Base-by-base conservation (phyloP, 2,113 vertebrate genomes). In the Hippocampus zosterae region DNA sequence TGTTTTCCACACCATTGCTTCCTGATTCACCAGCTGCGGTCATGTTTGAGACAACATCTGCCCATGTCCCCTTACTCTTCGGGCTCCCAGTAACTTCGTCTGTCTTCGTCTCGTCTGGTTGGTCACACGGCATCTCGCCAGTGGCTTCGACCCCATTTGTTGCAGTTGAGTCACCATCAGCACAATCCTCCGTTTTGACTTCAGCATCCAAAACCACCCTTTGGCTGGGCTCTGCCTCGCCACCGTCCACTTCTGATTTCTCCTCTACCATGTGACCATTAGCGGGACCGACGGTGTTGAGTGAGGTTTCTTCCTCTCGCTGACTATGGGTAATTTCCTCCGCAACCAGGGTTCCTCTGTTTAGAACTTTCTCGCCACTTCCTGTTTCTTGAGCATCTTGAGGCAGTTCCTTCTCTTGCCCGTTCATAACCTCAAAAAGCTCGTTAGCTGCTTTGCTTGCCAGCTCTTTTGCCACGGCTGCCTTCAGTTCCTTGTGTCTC, bases 401-500 rank as follows among this genome's bases (percentile, higher is more conserved):
- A 50, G 62, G 65, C n/a, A 61, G 55, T 40, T 6, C 27, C 53
- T 69, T 73, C 62, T 73, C 76, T 4, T 25, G 73, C 41, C 19
- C 68, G 0, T 55, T 75, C 44, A 68, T 55, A n/a, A 19, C 57
- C 27, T 74, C 63, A n/a, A 42, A 63, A 55, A 50, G 42, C 64
- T 79, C 63, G 1, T 71, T 62, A 1, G 56, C 18, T 27, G 78
- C 42, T 67, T 73, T 76, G 18, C 81, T 33, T 56, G 83, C 77
- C 40, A 89, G 75, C 64, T 89, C 86, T 18, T 82, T 83, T 21
- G 74, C 72, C 72, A 82, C 91, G 0, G 83, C 84, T 19, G 82
- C 85, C 77, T 86, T 91, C 25, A 59, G 75, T 64, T 91, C 89
- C 55, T 71, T 71, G 67, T 91, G 88, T 71, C 85, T 92, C 78